Percentiles rank a stretch among this genome's conserved stretches.
phyloP scores from a whole-genome alignment of 1,140 invertebrate genomes.

The Elymnias hypermnestra region DNA sequence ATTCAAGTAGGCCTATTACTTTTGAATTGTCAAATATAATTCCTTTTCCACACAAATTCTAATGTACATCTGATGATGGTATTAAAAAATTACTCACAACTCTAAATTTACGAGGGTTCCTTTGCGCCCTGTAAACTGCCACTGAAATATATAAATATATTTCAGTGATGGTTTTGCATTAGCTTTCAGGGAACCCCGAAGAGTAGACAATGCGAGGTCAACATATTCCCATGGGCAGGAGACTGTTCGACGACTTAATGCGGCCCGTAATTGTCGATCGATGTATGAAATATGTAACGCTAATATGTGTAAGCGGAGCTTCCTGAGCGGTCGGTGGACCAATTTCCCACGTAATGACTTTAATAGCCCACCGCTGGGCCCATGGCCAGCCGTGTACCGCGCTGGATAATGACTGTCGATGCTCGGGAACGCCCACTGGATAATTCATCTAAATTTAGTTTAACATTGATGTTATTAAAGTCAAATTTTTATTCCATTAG shows the following conservation, averaged over 20 bases:
- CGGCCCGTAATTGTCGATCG: background rate
- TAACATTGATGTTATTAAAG: background rate
- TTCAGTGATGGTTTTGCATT: too few relatives aligned
- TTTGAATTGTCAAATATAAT: too few relatives aligned
- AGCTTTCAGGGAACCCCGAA: background rate
- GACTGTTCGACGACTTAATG: background rate
- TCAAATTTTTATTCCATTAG: too few relatives aligned
- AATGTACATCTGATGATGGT: too few relatives aligned
- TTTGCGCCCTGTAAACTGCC: too few relatives aligned
- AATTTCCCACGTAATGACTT: background rate
- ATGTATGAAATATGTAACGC: background rate
- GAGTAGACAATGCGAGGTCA: background rate
- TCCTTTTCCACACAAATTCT: too few relatives aligned
- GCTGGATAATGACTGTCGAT: background rate
- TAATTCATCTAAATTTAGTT: background rate
- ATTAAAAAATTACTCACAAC: too few relatives aligned
- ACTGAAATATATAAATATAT: too few relatives aligned
- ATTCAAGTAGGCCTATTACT: too few relatives aligned
- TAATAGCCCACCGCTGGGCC: background rate
- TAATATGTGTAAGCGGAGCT: conserved; percentile 3
- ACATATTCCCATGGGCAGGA: background rate
- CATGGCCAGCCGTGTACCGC: background rate
- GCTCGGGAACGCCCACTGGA: background rate
- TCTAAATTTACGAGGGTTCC: too few relatives aligned
- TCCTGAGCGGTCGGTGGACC: too few relatives aligned